Base-by-base conservation (phyloP, 2,113 vertebrate species). In the Sphyrna mokarran region DNA sequence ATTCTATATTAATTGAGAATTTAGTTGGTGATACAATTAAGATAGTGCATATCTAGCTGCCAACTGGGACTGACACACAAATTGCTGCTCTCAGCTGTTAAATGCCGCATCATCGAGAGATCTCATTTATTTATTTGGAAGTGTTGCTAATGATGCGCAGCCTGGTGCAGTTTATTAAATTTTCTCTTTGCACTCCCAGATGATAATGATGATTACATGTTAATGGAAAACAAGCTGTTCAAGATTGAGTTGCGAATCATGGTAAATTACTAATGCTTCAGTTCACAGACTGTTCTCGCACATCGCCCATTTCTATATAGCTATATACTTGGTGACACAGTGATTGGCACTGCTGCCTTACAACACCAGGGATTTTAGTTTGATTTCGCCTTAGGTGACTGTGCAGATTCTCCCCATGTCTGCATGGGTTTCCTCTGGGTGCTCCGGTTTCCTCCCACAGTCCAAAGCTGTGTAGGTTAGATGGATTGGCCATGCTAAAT, bases 141-240 rank as follows among this genome's bases (percentile, higher is more conserved):
- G 37, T 83, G 80, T 83, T 43, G 37, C 80, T 83, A 83, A 83
- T 83, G 37, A 83, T 83, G 80, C 80, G 18, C 37, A 83, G 80
- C 80, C 80, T 83, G 37, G 80, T 43, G 37, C 40, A 40, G 80
- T 83, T 83, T 43, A 83, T 83, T 83, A 37, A 83, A 83, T 83
- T 83, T 83, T 43, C 80, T 43, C 80, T 8, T 83, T 40, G 80
- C 80, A 40, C 37, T 83, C 80, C 37, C 80, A 20, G 37, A 83
- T 83, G 37, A 43, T 83, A 83, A 83, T 83, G 80, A 83, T 83
- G 80, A 83, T 83, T 83, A 43, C 80, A 40, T 83, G 80, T 83
- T 83, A 83, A 83, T 83, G 37, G 80, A 83, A 83, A 83, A 83
- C 80, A 83, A 83, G 80, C 80, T 83, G 80, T 83, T 83, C 16